A percentile compares a stretch with the other conserved stretches of the same genome.
Evolutionary conservation across 2,888 invertebrate species (phyloP).

Genomic region (Synergus laeviventris): DNA sequence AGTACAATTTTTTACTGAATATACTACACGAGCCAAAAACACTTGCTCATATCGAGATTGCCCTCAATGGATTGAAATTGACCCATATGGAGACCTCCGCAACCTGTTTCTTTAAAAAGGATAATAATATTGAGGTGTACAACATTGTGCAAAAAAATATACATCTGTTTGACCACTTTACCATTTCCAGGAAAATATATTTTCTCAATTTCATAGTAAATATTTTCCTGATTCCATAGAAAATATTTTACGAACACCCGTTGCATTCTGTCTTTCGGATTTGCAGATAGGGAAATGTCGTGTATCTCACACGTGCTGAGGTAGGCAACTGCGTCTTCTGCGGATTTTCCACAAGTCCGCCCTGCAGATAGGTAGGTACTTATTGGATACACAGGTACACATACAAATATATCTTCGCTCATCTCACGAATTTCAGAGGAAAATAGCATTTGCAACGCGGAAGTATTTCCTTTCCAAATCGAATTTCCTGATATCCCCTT

Average conservation of each 20-base stretch:
- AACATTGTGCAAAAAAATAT: no score
- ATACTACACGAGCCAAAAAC: no score
- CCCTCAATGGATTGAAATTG: no score
- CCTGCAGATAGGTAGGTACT: conserved; percentile 10
- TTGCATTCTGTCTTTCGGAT: background rate
- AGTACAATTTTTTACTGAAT: no score
- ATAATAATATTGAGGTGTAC: no score
- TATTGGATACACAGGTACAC: background rate
- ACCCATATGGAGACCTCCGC: no score
- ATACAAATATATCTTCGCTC: background rate
- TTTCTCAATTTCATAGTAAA: no score
- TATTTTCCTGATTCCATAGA: background rate
- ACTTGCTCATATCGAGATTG: no score
- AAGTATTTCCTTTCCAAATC: background rate
- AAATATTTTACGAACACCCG: background rate
- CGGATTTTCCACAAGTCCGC: conserved; percentile 7
- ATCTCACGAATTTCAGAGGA: background rate
- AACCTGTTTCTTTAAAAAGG: no score
- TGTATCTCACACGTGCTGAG: conserved; percentile 7
- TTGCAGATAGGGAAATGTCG: background rate
- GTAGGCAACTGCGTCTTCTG: conserved; percentile 13
- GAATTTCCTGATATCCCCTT: background rate
- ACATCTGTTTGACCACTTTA: no score
- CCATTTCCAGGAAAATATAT: no score
- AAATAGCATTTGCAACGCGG: conserved; percentile 8